Base-by-base conservation (phyloP, 2,797 vertebrate genomes). In the Hydrocynus forskahlii region DNA sequence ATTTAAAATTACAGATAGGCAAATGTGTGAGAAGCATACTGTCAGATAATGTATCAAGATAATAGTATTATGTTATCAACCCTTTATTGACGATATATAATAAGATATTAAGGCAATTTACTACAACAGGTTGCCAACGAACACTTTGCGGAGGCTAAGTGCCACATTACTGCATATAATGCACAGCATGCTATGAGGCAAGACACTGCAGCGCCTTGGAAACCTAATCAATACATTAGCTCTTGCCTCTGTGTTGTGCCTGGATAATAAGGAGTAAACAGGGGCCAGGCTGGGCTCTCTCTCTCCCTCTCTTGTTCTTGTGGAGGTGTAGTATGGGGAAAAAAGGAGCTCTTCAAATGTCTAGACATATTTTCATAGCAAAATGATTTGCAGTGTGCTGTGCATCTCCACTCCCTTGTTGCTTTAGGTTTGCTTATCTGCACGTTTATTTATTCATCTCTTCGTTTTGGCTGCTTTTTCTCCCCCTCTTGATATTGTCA, bases 401-500 rank as follows among this genome's bases (percentile, higher is more conserved):
- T 52, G 80, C 71, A 63, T 29, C 16, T 43, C 73, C 70, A 83
- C 77, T 83, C 72, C 75, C 84, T 88, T 52, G 85, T 82, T 86
- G 78, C 81, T 90, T 88, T 89, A 88, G 86, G 85, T 92, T 89
- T 91, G 88, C 84, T 89, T 88, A 88, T 88, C 85, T 86, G 69
- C 89, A 87, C 84, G 87, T 91, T 94, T 91, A 88, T 85, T 91
- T 92, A 90, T 92, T 93, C 81, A 91, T 88, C 88, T 91, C 85
- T 88, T 86, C 80, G 83, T 73, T 92, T 93, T 89, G 89, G 84
- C 76, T 63, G 89, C 88, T 90, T 76, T 76, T 86, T 88, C 35
- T 87, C 84, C 85, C 88, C 83, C 89, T 92, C 90, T 91, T 92
- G 90, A 92, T 92, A 92, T 93, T 92, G 91, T 93, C 75, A 83